These are phyloP conservation scores for Seira sanloemensis DNA, from an alignment of 2,888 invertebrate genomes.

Conservation along the genomic window DNA sequence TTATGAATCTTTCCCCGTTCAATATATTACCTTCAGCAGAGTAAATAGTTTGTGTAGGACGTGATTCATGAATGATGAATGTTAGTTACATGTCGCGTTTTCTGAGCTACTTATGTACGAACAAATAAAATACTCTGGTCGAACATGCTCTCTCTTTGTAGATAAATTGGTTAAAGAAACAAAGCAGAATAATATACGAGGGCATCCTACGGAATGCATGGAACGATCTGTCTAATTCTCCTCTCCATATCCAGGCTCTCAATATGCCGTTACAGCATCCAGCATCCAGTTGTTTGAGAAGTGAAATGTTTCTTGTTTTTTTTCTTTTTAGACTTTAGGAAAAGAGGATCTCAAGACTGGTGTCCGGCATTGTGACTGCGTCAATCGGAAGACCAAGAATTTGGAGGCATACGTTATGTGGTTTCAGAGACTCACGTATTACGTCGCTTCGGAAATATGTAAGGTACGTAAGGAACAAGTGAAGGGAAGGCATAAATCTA, in stretches of 20 bases:
- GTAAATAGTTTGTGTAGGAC: conserved; percentile 29
- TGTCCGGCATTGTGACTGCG: conserved; percentile 80
- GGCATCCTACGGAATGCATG: conserved; percentile 14
- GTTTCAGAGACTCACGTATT: conserved; percentile 97
- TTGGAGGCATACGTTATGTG: conserved; percentile 98
- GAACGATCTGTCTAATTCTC: conserved; percentile 17
- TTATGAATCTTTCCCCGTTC: conserved; percentile 20
- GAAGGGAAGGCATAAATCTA: too few relatives aligned
- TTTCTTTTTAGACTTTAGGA: conserved; percentile 60
- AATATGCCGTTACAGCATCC: not conserved
- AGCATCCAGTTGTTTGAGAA: too few relatives aligned
- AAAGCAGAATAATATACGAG: conserved; percentile 11
- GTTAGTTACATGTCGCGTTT: conserved; percentile 38
- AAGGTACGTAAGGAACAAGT: conserved; percentile 83
- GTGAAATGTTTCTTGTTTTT: conserved; percentile 2
- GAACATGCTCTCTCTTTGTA: too few relatives aligned
- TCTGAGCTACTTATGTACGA: too few relatives aligned
- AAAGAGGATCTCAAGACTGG: conserved; percentile 61
- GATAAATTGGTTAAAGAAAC: conserved; percentile 18
- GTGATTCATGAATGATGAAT: conserved; percentile 62
- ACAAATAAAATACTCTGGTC: too few relatives aligned
- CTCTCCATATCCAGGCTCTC: conserved; percentile 22
- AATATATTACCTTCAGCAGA: conserved; percentile 31
- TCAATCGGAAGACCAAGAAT: conserved; percentile 93
- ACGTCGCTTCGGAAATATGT: conserved; percentile 96